Evolutionary conservation across 2,888 invertebrate species (phyloP), one percentile per base, ranked within the genome.

Genomic region (Loripinus fragilis): DNA sequence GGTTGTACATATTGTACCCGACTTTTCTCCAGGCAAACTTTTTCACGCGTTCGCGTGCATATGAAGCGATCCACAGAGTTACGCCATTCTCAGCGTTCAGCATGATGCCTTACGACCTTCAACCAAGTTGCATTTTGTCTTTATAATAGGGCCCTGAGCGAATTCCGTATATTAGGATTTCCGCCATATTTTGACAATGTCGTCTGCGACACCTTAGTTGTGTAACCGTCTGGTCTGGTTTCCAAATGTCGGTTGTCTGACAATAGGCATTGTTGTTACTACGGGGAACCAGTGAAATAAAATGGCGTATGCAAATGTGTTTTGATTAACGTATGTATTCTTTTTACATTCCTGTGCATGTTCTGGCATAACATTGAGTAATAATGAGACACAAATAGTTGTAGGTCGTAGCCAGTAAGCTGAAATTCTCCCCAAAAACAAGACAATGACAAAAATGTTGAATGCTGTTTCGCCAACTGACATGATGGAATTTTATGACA

Each of bases 251-350:
- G 3, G 33, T 33, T 17, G 15, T 33, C 33, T 17, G 28, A 20
- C 60, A 45, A 45, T 17, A 45, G 3, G 20, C 2, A 20, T 38
- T 7, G 5, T 52, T 45, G 45, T 15, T 12, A 25, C 10, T 3
- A 23, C 7, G 25, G 25, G 52, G 52, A 23, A 25, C 52, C 52
- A 52, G 25, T 17, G 5, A 10, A 25, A n/a, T 15, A 60, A 60
- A 15, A 60, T 60, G 60, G 33, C 60, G 33, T 2, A 10, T 10
- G 23, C 1, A n/a, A 8, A 33, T 33, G 60, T 60, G 60, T 60
- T 60, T 60, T 60, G 60, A 60, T 33, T 60, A 33, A 60, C 60
- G 60, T 33, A 33, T 5, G 25, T 60, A 15, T 60, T 60, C n/a
- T 20, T 60, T 30, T 60, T 30, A 60, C 60, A 60, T 60, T 60